A percentile compares a stretch with the other conserved stretches of the same genome.
These are phyloP conservation scores for Coremacera marginata DNA, from an alignment of 2,888 invertebrate species.

Conservation along the genomic window DNA sequence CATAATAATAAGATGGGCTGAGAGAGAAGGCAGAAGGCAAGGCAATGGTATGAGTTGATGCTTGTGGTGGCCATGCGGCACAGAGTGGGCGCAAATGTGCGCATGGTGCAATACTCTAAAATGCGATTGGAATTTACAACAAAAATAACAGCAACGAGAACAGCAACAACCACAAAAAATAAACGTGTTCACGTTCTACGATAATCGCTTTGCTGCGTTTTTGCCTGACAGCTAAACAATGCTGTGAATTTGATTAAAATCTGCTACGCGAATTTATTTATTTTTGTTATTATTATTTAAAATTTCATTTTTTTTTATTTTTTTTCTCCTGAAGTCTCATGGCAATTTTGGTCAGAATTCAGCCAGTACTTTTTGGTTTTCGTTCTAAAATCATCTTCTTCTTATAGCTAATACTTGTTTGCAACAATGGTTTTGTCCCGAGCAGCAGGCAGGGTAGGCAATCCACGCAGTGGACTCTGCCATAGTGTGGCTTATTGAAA, in stretches of 20 bases:
- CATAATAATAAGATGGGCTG: neutral
- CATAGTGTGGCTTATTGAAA: constrained; percentile 56
- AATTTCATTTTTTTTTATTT: neutral
- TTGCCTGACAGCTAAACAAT: constrained; percentile 64
- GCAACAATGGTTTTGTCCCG: neutral
- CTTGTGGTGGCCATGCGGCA: neutral
- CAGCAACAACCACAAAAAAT: constrained; percentile 26
- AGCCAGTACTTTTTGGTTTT: neutral
- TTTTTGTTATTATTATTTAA: constrained; percentile 37
- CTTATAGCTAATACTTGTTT: neutral
- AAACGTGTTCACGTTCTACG: constrained; percentile 52
- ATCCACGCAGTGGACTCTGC: neutral
- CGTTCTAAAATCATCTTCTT: neutral
- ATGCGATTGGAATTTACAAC: constrained; percentile 61
- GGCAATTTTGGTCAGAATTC: neutral
- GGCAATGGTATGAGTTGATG: neutral
- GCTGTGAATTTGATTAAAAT: constrained; percentile 66
- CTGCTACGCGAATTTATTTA: constrained; percentile 52
- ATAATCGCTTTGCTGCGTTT: constrained; percentile 55
- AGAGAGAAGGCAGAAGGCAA: neutral
- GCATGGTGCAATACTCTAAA: constrained; percentile 55
- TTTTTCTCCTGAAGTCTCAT: neutral
- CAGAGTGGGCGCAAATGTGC: neutral
- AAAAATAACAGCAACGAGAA: constrained; percentile 44
- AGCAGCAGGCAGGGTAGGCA: neutral